A percentile compares a stretch with the other conserved stretches of the same genome.
These are phyloP conservation scores for Falco naumanni DNA, from an alignment of 2,797 vertebrate species.

Conservation along the genomic window DNA sequence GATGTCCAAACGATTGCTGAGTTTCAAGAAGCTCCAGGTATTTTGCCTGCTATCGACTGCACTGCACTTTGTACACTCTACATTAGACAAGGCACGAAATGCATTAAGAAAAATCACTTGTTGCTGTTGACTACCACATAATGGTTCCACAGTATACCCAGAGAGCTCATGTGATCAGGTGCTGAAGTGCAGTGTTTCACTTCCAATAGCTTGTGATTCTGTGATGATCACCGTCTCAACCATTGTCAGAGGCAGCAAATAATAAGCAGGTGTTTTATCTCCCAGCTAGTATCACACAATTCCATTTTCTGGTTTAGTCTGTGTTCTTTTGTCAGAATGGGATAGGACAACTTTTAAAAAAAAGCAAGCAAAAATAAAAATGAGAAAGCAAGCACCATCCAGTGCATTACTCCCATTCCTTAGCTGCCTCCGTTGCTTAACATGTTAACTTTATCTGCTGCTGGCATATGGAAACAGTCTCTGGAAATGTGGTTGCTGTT, in stretches of 20 bases:
- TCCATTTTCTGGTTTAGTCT: neutral
- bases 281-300: neutral
- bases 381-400: neutral
- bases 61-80: neutral
- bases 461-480: conserved; percentile 4
- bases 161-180: neutral
- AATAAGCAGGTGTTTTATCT: neutral
- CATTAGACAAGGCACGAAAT: neutral
- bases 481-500: conserved; percentile 23
- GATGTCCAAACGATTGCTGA: neutral
- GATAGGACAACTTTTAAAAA: neutral
- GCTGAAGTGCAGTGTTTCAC: neutral
- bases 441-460: conserved; percentile 22
- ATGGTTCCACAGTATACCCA: neutral
- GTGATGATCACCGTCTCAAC: neutral
- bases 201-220: neutral
- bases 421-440: neutral
- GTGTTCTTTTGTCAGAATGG: neutral
- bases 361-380: neutral
- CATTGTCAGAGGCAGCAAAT: neutral
- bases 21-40: neutral
- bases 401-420: neutral
- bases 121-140: neutral
- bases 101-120: neutral
- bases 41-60: neutral